phyloP scores from a whole-genome alignment of 2,888 invertebrate genomes.

The Epirrita christyi region DNA sequence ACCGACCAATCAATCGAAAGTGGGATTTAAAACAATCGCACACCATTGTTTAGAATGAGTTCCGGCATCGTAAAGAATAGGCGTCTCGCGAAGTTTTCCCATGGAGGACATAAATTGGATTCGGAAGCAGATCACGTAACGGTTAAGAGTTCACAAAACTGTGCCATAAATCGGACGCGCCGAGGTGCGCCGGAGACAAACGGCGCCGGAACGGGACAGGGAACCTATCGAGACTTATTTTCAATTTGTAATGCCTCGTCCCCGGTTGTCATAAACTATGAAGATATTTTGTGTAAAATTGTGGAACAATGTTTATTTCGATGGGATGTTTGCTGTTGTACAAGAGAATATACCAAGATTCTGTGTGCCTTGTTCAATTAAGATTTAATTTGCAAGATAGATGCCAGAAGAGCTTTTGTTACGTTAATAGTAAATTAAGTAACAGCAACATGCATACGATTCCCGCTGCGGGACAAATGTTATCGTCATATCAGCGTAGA shows the following conservation, averaged over 20 bases:
- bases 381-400: too few species aligned
- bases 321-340: not conserved
- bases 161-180: conserved; percentile 83
- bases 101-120: conserved; percentile 82
- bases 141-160: conserved; percentile 85
- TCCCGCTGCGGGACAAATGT: too few species aligned
- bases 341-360: too few species aligned
- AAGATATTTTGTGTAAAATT: conserved; percentile 14
- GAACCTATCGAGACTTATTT: conserved; percentile 46
- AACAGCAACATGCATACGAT: too few species aligned
- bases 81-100: conserved; percentile 76
- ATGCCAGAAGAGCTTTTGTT: too few species aligned
- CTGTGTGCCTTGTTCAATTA: too few species aligned
- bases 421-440: too few species aligned
- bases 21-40: conserved; percentile 49
- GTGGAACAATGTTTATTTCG: not conserved
- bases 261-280: conserved; percentile 25
- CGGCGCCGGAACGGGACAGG: conserved; percentile 66
- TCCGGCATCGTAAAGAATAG: conserved; percentile 77
- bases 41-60: conserved; percentile 47
- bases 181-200: conserved; percentile 84
- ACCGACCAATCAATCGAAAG: conserved; percentile 38
- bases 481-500: too few species aligned
- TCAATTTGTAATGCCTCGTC: conserved; percentile 33
- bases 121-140: conserved; percentile 85